phyloP scores from a whole-genome alignment of 1,140 invertebrate species.

The Belonocnema kinseyi region DNA sequence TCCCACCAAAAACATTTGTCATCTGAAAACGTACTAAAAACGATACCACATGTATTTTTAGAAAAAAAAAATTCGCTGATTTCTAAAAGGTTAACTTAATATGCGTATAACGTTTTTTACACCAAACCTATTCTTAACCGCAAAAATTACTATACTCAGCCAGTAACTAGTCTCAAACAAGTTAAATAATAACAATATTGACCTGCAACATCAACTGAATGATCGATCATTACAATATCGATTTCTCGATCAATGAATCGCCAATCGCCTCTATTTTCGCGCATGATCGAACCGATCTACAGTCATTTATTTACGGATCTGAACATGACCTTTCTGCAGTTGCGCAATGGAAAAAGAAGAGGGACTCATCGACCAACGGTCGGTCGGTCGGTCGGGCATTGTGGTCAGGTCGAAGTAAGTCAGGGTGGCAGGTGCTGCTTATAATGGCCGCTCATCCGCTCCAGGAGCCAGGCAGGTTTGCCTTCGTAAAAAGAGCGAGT shows the following conservation, averaged over 20 bases:
- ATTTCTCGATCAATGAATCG: constrained; percentile 33
- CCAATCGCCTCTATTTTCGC: constrained; percentile 32
- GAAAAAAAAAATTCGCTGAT: too few species aligned
- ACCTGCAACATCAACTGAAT: constrained; percentile 13
- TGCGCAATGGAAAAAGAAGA: constrained; percentile 30
- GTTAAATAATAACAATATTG: background rate
- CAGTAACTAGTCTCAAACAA: background rate
- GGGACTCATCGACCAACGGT: constrained; percentile 19
- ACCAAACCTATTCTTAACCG: too few species aligned
- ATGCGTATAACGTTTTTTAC: too few species aligned
- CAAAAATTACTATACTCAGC: background rate
- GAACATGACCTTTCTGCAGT: constrained; percentile 52
- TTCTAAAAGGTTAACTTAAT: too few species aligned
- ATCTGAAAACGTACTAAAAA: too few species aligned
- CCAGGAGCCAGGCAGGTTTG: constrained; percentile 48
- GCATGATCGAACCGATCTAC: constrained; percentile 9
- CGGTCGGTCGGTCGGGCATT: constrained; percentile 44
- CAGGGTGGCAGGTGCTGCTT: constrained; percentile 69
- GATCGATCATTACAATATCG: constrained; percentile 34
- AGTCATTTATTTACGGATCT: constrained; percentile 49
- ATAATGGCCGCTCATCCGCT: constrained; percentile 68
- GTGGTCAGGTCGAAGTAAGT: constrained; percentile 60
- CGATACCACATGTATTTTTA: too few species aligned
- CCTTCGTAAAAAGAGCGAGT: constrained; percentile 52
- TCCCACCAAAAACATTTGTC: too few species aligned